A percentile compares a stretch with the other conserved stretches of the same genome.
These are phyloP conservation scores for Netelia melanura DNA, from an alignment of 2,888 invertebrate genomes.

Conservation along the genomic window DNA sequence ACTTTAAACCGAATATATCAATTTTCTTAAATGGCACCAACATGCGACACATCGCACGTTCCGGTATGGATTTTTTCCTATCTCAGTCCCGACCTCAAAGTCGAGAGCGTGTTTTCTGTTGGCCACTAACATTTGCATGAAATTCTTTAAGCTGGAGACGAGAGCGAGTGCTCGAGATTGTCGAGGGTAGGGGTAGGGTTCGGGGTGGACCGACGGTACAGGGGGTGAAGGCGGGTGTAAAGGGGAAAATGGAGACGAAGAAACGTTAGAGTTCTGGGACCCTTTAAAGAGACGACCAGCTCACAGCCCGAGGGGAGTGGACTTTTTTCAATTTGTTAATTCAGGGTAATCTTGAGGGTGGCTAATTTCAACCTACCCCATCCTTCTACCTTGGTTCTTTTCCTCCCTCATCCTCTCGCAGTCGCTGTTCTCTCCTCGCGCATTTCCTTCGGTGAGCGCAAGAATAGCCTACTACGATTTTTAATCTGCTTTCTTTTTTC, in stretches of 20 bases:
- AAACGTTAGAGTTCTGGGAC: slow-evolving; percentile 43
- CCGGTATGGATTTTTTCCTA: slow-evolving; percentile 27
- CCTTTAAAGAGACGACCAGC: slow-evolving; percentile 72
- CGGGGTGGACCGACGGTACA: neutral
- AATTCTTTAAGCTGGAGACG: slow-evolving; percentile 69
- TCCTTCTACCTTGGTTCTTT: slow-evolving; percentile 40
- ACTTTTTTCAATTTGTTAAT: slow-evolving; percentile 83
- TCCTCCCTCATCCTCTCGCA: slow-evolving; percentile 52
- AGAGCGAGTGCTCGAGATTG: slow-evolving; percentile 6
- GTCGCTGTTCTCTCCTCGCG: slow-evolving; percentile 52
- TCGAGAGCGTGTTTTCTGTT: slow-evolving; percentile 57
- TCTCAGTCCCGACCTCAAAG: slow-evolving; percentile 71
- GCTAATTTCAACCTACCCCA: slow-evolving; percentile 79
- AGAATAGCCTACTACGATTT: slow-evolving; percentile 71
- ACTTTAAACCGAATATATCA: neutral
- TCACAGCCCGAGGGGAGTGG: slow-evolving; percentile 69
- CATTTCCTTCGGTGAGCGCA: slow-evolving; percentile 54
- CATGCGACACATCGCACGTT: neutral
- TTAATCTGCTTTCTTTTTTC: slow-evolving; percentile 77
- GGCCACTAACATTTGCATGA: slow-evolving; percentile 81
- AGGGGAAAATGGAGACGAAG: slow-evolving; percentile 51
- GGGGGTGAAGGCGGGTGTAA: neutral
- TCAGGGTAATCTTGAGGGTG: slow-evolving; percentile 81
- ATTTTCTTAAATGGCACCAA: neutral
- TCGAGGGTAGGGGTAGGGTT: too few species aligned